A percentile compares a stretch with the other conserved stretches of the same genome.
Evolutionary conservation across 2,113 vertebrate genomes (phyloP).

Genomic region (Oncorhynchus tshawytscha): DNA sequence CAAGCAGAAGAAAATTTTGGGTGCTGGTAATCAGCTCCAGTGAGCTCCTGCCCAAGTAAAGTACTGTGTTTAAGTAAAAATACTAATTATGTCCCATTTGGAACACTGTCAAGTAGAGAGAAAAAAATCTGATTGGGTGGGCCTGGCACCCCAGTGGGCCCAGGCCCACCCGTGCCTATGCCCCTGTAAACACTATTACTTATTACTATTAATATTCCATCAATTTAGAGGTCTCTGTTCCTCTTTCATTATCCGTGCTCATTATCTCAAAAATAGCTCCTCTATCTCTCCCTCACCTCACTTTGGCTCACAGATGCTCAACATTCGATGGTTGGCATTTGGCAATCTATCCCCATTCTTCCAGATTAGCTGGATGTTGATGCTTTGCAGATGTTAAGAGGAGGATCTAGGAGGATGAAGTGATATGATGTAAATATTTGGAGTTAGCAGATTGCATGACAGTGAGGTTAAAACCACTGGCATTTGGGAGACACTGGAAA

Average conservation of each 20-base stretch:
- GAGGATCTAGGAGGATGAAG: background rate
- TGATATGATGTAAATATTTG: background rate
- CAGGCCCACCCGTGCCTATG: too few relatives aligned
- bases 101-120: too few relatives aligned
- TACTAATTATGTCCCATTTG: too few relatives aligned
- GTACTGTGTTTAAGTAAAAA: too few relatives aligned
- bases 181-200: too few relatives aligned
- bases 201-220: too few relatives aligned
- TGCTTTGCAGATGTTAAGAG: background rate
- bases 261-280: background rate
- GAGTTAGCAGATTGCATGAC: background rate
- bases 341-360: background rate
- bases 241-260: background rate
- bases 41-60: too few relatives aligned
- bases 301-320: constrained; percentile 5
- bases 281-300: background rate
- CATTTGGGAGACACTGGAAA: background rate
- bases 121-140: too few relatives aligned
- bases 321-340: background rate
- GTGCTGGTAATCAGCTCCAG: too few relatives aligned
- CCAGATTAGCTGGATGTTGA: constrained; percentile 1
- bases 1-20: too few relatives aligned
- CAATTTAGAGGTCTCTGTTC: background rate
- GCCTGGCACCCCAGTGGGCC: too few relatives aligned
- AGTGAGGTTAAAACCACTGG: background rate